A percentile compares a stretch with the other conserved stretches of the same genome.
phyloP scores from a whole-genome alignment of 2,797 vertebrate species.

The Sebastes nivosus region DNA sequence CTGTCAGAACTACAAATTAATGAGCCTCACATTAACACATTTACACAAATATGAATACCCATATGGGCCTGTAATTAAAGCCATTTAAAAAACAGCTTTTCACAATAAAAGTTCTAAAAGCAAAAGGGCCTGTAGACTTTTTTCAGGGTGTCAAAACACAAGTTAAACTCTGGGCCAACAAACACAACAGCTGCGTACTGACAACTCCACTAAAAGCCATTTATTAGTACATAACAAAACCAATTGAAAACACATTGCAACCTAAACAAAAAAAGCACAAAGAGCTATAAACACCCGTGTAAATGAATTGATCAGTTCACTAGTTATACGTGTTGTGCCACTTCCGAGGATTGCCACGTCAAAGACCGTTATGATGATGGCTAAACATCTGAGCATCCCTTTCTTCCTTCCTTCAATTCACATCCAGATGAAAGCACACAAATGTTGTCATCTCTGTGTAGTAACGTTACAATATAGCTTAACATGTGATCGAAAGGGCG shows the following conservation, averaged over 20 bases:
- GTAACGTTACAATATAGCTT: not conserved
- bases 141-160: not conserved
- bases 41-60: too few relatives aligned
- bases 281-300: not conserved
- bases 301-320: not conserved
- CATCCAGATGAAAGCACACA: not conserved
- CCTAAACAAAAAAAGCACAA: rapidly evolving
- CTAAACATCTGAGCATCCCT: constrained; percentile 34
- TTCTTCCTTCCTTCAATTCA: not conserved
- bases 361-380: constrained; percentile 72
- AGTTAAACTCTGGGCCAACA: constrained; percentile 38
- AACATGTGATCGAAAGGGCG: not conserved
- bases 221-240: not conserved
- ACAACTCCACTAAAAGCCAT: not conserved
- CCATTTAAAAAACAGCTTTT: too few relatives aligned
- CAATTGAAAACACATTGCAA: not conserved
- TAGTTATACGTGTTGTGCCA: not conserved
- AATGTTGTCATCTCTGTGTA: not conserved
- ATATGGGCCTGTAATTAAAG: too few relatives aligned
- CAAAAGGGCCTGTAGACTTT: not conserved
- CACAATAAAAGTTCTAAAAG: not conserved
- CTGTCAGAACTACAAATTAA: too few relatives aligned
- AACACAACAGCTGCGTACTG: constrained; percentile 24
- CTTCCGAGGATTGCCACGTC: constrained; percentile 82
- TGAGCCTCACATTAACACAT: too few relatives aligned